phyloP scores from a whole-genome alignment of 2,113 vertebrate species.

The Crotalus tigris region DNA sequence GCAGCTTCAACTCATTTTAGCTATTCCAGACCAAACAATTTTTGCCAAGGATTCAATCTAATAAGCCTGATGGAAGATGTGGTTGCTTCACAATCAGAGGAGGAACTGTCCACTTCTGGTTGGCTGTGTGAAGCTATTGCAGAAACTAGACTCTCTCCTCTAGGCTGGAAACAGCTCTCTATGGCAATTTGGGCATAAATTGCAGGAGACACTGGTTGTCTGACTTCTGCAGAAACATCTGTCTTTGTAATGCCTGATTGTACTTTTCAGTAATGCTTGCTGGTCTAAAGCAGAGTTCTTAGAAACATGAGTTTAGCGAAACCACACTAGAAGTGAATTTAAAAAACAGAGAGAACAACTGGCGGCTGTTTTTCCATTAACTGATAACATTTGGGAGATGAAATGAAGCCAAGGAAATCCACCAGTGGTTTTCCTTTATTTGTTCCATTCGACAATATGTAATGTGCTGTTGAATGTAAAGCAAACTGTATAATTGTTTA shows the following conservation, averaged over 20 bases:
- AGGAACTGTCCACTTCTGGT: neutral
- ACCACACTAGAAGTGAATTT: neutral
- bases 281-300: neutral
- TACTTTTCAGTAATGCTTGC: neutral
- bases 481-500: neutral
- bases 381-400: neutral
- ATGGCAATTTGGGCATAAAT: neutral
- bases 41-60: neutral
- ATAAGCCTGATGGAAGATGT: neutral
- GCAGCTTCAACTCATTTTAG: neutral
- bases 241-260: neutral
- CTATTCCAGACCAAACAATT: neutral
- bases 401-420: neutral
- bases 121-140: neutral
- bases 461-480: neutral
- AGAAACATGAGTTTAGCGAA: neutral
- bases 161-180: neutral
- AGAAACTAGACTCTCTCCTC: neutral
- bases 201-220: neutral
- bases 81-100: neutral
- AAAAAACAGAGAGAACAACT: neutral
- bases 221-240: neutral
- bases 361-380: neutral
- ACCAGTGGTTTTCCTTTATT: neutral
- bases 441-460: neutral